Conservation (phyloP, 2,888 invertebrate genomes). For the Andrena camellia region DNA sequence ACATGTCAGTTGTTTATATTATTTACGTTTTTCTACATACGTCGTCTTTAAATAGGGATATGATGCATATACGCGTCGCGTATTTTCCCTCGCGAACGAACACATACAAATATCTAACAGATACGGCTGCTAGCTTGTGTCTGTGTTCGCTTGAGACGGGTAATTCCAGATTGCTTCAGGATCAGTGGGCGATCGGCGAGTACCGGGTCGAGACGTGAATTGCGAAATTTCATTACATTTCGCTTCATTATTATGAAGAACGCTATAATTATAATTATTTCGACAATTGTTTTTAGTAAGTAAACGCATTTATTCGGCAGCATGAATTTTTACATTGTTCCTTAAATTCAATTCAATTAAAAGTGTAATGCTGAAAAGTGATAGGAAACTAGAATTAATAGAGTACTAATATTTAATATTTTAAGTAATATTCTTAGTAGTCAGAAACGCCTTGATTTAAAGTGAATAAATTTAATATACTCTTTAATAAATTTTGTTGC, state of each 20-base stretch:
- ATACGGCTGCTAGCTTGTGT: conserved; percentile 14
- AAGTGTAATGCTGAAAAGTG: not conserved
- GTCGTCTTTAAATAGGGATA: conserved; percentile 12
- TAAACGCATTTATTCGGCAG: conserved; percentile 18
- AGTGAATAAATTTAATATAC: not conserved
- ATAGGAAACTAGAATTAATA: not conserved
- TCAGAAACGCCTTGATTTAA: not conserved
- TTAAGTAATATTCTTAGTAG: not conserved
- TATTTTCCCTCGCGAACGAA: conserved; percentile 32
- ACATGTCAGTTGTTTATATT: conserved; percentile 1
- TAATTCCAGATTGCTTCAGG: conserved; percentile 60
- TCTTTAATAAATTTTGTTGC: not conserved
- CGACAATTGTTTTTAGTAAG: conserved; percentile 55
- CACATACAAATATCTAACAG: not conserved
- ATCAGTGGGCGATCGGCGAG: conserved; percentile 25
- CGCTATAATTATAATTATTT: conserved; percentile 10
- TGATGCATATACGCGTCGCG: not conserved
- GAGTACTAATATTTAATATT: not conserved
- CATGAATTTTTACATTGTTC: not conserved
- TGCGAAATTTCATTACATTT: not conserved
- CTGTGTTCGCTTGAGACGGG: conserved; percentile 35
- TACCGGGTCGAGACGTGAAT: conserved; percentile 6
- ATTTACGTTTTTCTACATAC: conserved; percentile 15
- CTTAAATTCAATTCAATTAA: not conserved
- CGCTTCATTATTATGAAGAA: conserved; percentile 47